Evolutionary conservation across 2,888 invertebrate genomes (phyloP).

Genomic region (Resseliella maxima): DNA sequence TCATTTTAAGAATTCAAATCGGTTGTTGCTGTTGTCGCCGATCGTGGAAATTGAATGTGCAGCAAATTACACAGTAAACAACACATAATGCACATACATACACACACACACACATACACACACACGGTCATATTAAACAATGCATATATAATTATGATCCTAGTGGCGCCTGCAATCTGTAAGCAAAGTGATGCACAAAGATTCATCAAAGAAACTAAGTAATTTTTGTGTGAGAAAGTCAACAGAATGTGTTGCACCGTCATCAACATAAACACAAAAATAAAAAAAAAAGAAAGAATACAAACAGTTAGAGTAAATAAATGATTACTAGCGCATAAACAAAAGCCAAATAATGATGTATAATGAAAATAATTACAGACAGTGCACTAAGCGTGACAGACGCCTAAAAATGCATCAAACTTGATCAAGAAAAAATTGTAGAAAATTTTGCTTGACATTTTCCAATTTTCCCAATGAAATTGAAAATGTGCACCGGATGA

Average conservation of each 20-base stretch:
- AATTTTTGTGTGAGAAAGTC: not conserved
- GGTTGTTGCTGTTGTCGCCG: not conserved
- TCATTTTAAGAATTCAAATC: slow-evolving; percentile 26
- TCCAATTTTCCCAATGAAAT: not conserved
- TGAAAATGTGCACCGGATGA: not conserved
- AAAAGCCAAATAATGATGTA: not conserved
- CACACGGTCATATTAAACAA: too few species aligned
- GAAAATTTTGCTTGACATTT: not conserved
- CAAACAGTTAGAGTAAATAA: not conserved
- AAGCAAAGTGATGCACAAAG: not conserved
- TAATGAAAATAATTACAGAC: slow-evolving; percentile 23
- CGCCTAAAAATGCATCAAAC: not conserved
- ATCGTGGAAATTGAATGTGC: not conserved
- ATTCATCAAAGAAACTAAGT: not conserved
- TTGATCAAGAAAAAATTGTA: not conserved
- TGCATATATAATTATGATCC: not conserved
- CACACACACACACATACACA: not conserved
- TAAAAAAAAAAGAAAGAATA: not conserved
- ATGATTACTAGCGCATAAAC: slow-evolving; percentile 27
- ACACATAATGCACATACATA: not conserved
- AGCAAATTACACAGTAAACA: not conserved
- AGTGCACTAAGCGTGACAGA: not conserved
- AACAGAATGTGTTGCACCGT: not conserved
- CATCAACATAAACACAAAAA: not conserved
- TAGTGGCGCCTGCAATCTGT: slow-evolving; percentile 37